These are phyloP conservation scores for Vulpes lagopus DNA, from an alignment of 2,113 vertebrate genomes.

Conservation along the genomic window DNA sequence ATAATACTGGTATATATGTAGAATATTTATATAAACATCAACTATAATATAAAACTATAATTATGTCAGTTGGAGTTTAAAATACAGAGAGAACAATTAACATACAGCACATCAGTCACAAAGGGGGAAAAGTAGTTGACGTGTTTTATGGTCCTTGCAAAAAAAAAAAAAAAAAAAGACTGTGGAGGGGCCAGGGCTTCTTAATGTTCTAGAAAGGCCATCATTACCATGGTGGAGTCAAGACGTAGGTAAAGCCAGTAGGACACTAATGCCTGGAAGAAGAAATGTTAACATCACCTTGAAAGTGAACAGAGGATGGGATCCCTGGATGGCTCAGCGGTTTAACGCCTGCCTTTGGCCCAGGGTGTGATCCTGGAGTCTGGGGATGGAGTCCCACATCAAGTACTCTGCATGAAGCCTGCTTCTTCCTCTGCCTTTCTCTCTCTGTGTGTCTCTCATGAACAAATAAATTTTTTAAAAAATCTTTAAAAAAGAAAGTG, in stretches of 20 bases:
- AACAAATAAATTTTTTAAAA: no score
- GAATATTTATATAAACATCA: background rate
- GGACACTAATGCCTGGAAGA: background rate
- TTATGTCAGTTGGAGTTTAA: background rate
- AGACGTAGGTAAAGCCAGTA: background rate
- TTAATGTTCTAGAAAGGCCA: background rate
- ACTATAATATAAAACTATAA: background rate
- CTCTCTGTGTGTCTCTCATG: no score
- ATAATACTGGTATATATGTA: background rate
- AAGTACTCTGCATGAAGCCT: no score
- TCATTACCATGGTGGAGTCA: no score
- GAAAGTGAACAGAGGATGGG: background rate
- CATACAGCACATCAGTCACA: background rate
- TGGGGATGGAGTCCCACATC: no score
- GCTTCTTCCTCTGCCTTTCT: no score
- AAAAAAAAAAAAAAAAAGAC: background rate
- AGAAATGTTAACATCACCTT: background rate
- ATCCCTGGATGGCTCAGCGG: no score
- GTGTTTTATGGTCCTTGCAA: background rate
- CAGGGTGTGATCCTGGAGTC: no score
- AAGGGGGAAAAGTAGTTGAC: background rate
- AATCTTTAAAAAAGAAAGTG: background rate
- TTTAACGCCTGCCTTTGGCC: no score
- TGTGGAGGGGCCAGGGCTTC: fast-evolving
- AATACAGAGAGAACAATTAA: background rate